Base-by-base conservation (phyloP, 2,797 vertebrate species). In the Sebastiscus albofasciatus region DNA sequence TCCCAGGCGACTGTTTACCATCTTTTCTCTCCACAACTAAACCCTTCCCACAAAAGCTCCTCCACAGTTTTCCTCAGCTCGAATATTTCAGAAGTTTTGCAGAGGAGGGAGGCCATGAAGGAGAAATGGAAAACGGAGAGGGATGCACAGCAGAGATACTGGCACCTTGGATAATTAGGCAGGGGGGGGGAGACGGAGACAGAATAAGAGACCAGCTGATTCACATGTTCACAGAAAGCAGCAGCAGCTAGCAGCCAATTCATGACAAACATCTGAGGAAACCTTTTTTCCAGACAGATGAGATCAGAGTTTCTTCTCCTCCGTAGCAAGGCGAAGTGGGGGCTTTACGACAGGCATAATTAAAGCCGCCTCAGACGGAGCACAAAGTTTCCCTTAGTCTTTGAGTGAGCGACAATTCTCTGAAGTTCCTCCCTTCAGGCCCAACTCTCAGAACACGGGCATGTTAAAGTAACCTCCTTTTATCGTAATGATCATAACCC, bases 241-340 rank as follows among this genome's bases (percentile, higher is more conserved):
- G 86, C 81, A 56, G 84, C 84, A 86, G 91, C 90, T 88, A 90
- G 80, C 89, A 89, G 92, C 91, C 88, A 92, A 88, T 86, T 82
- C 80, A 84, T 52, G 71, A 92, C 90, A 92, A 92, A 94, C 92
- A 95, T 95, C 93, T 94, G 86, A 94, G 82, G 75, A 86, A 83
- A 8, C 82, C 82, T 73, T 87, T 87, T 95, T 93, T 86, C 86
- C 77, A 85, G 69, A 87, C 82, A 90, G 89, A 88, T 70, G 70
- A 93, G 92, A 95, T 95, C 93, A 95, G 90, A 95, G 92, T 92
- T 79, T 83, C 61, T 55, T 79, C 82, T 88, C 83, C 84, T 89
- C 82, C 54, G 34, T 67, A 62, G 72, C 69, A 82, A 90, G 87
- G 71, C 71, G 66, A 90, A 89, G 78, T 69, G 74, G 64, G 62